Evolutionary conservation across 2,113 vertebrate genomes (phyloP).

Genomic region (Acrocephalus arundinaceus): DNA sequence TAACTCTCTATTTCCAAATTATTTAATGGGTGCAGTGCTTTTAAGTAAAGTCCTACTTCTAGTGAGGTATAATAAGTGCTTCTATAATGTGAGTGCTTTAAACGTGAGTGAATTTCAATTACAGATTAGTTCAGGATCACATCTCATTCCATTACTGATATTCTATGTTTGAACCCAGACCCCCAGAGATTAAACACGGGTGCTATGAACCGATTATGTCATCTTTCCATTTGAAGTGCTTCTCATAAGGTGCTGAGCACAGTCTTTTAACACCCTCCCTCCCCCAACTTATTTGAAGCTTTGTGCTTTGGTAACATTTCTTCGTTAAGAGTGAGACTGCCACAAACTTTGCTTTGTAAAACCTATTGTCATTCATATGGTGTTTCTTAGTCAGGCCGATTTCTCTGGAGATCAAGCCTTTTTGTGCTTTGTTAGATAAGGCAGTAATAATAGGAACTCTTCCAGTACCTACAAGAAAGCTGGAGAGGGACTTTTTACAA

Average conservation of each 20-base stretch:
- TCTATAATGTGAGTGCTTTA: not conserved
- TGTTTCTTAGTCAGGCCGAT: not conserved
- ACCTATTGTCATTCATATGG: not conserved
- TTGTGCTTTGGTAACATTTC: not conserved
- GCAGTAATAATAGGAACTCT: not conserved
- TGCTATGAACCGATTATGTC: not conserved
- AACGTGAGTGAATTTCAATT: not conserved
- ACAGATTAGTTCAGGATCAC: not conserved
- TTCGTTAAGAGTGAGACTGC: not conserved
- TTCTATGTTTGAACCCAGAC: not conserved
- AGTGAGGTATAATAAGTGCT: not conserved
- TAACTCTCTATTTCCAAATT: not conserved
- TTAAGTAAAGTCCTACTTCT: not conserved
- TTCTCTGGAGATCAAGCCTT: not conserved
- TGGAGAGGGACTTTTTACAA: not conserved
- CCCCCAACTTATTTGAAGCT: not conserved
- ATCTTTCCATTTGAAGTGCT: not conserved
- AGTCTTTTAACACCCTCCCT: not conserved
- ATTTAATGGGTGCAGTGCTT: not conserved
- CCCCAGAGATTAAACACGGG: not conserved
- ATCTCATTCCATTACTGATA: not conserved
- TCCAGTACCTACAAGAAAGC: not conserved
- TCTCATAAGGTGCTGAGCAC: not conserved
- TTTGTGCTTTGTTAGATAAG: not conserved
- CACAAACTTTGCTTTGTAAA: not conserved